phyloP scores from a whole-genome alignment of 2,797 vertebrate genomes.

The Gouania willdenowi region DNA sequence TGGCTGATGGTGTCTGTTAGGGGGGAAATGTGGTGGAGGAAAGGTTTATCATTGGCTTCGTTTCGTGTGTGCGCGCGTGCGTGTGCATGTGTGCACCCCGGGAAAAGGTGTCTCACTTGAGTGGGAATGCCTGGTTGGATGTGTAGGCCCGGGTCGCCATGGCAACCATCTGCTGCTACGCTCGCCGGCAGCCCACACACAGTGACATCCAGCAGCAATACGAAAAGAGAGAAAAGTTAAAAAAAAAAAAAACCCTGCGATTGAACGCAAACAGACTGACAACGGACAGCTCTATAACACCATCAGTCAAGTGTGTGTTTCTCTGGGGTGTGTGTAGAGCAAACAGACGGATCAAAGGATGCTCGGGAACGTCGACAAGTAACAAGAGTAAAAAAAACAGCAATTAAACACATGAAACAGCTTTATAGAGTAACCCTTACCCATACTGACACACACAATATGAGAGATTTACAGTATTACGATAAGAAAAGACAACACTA shows the following conservation, averaged over 20 bases:
- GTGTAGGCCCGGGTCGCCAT: constrained; percentile 78
- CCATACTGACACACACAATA: too few species aligned
- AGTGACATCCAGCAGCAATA: constrained; percentile 69
- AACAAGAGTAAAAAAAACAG: too few species aligned
- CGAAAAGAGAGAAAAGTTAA: constrained; percentile 26
- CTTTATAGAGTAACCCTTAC: too few species aligned
- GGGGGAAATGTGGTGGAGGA: constrained; percentile 13
- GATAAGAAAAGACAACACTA: too few species aligned
- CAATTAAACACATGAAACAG: too few species aligned
- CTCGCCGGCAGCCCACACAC: constrained; percentile 76
- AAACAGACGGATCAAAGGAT: constrained; percentile 29
- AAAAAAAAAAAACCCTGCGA: constrained; percentile 33
- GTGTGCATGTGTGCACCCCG: constrained; percentile 1
- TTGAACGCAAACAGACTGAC: constrained; percentile 30
- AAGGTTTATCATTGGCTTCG: too few species aligned
- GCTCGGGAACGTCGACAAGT: too few species aligned
- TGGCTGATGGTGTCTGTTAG: constrained; percentile 10
- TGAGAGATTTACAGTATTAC: too few species aligned
- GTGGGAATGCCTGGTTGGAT: constrained; percentile 82
- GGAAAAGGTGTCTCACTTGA: constrained; percentile 76
- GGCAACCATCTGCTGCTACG: constrained; percentile 80
- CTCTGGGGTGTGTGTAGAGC: too few species aligned
- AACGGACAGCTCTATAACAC: too few species aligned
- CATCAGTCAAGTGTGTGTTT: too few species aligned
- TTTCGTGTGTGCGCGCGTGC: neutral